Base-by-base conservation (phyloP, 2,113 vertebrate species). In the Entomyzon cyanotis region DNA sequence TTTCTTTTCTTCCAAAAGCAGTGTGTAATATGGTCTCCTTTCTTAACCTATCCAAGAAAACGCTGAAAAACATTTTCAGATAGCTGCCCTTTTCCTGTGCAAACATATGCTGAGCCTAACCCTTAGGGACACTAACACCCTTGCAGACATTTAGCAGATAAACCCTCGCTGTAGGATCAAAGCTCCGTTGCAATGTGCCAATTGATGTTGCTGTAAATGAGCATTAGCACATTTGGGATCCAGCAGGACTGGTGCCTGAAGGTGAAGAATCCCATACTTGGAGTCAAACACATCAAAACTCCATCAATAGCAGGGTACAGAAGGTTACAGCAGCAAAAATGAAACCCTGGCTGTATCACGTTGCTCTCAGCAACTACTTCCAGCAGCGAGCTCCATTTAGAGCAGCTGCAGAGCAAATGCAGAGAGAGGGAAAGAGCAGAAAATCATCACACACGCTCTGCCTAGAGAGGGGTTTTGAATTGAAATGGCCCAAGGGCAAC, bases 41-140 rank as follows among this genome's bases (percentile, higher is more conserved):
- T 65, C 67, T 80, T 80, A 80, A 92, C 71, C 90, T 67, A 92
- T 11, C 71, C 35, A 67, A 88, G 68, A 62, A 90, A 96, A 81
- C 3, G 30, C 68, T 90, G 84, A 71, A 63, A 86, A 92, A 50
- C 5, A 5, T 68, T 89, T 80, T 67, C 83, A 86, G 68, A 63
- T 55, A 84, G 63, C 64, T 75, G 86, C 80, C 91, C 84, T 90
- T 94, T 84, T 67, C 78, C 83, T 93, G 83, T 69, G 59, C 91
- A 94, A 90, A 63, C 95, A 95, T 96, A 95, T 93, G 92, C 92
- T 46, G 83, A 96, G 83, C 73, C 46, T 63, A 90, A 88, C 87
- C 88, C 52, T 93, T 84, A 39, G 86, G 93, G 92, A 93, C 83
- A 20, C 79, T 15, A 56, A 50, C 64, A 60, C 79, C 85, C 88